Evolutionary conservation across 1,140 invertebrate genomes (phyloP).

Genomic region (Rhizoglyphus robini): DNA sequence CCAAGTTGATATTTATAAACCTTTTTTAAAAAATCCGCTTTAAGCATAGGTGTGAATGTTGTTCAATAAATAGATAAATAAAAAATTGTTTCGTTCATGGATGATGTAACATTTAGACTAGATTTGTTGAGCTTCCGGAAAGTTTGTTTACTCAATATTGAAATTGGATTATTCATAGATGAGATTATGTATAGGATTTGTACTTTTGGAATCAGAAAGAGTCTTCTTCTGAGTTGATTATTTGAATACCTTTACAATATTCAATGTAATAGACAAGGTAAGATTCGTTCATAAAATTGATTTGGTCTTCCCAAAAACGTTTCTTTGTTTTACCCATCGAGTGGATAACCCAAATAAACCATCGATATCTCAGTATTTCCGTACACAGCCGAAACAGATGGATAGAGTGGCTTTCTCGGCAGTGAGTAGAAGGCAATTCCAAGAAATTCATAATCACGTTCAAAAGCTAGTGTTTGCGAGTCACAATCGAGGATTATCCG

Average conservation of each 20-base stretch:
- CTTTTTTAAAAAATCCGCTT: too few relatives aligned
- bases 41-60: too few relatives aligned
- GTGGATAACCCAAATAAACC: slow-evolving; percentile 88
- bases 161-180: not conserved
- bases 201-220: not conserved
- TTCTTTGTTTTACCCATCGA: slow-evolving; percentile 89
- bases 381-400: slow-evolving; percentile 92
- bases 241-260: not conserved
- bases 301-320: too few relatives aligned
- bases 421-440: slow-evolving; percentile 92
- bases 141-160: too few relatives aligned
- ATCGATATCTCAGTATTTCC: slow-evolving; percentile 99
- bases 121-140: too few relatives aligned
- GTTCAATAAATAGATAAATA: too few relatives aligned
- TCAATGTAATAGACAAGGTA: not conserved
- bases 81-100: too few relatives aligned
- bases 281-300: too few relatives aligned
- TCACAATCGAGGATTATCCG: slow-evolving; percentile 94
- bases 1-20: too few relatives aligned
- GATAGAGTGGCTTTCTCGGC: slow-evolving; percentile 83
- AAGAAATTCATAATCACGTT: slow-evolving; percentile 96
- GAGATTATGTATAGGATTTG: too few relatives aligned
- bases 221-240: not conserved
- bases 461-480: slow-evolving; percentile 90
- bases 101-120: too few relatives aligned